A percentile compares a stretch with the other conserved stretches of the same genome.
Evolutionary conservation across 2,113 vertebrate species (phyloP).

Genomic region (Struthidea cinerea): DNA sequence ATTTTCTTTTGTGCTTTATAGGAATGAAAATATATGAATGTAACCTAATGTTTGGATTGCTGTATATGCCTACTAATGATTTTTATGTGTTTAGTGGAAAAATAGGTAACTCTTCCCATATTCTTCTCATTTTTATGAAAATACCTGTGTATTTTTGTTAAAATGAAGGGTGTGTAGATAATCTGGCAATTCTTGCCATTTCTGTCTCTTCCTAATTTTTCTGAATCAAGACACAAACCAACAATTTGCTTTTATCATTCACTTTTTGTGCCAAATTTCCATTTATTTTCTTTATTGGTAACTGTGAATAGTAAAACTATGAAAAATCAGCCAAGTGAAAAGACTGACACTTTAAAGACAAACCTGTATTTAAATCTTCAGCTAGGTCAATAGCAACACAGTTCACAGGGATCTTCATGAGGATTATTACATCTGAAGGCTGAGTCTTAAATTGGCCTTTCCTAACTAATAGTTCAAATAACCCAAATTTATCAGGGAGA

Average conservation of each 20-base stretch:
- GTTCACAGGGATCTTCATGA: not conserved
- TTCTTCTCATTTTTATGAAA: not conserved
- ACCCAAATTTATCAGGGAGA: not conserved
- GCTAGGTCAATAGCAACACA: not conserved
- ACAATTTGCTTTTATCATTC: not conserved
- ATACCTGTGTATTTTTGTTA: not conserved
- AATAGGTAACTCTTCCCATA: not conserved
- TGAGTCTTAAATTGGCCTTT: not conserved
- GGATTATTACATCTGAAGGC: not conserved
- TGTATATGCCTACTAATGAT: not conserved
- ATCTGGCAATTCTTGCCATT: not conserved
- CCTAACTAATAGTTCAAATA: not conserved
- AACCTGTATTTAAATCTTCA: not conserved
- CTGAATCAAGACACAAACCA: not conserved
- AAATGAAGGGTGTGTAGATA: not conserved
- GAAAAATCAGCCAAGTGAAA: not conserved
- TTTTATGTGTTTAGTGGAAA: not conserved
- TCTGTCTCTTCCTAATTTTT: not conserved
- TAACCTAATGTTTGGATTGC: not conserved
- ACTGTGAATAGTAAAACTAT: not conserved
- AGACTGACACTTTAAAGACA: not conserved
- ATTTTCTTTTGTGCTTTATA: not conserved
- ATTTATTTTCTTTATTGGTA: not conserved
- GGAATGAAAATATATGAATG: not conserved
- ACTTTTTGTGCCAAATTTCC: not conserved